Evolutionary conservation across 2,888 invertebrate species (phyloP).

Genomic region (Chymomyza caudatula): DNA sequence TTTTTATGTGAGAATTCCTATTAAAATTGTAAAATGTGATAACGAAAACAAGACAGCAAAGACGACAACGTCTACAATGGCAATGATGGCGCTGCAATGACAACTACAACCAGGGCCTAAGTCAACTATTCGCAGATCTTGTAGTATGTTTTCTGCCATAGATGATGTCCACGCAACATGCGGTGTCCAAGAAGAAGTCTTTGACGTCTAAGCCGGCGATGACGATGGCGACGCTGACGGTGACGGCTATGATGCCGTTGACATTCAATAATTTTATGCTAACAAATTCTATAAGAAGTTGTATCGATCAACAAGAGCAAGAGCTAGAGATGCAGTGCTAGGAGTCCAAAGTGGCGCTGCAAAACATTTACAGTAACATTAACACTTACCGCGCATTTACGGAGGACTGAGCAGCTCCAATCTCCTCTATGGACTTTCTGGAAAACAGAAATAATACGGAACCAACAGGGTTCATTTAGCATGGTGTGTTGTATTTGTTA

Average conservation of each 20-base stretch:
- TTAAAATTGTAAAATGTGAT: slow-evolving; percentile 74
- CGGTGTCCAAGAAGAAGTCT: slow-evolving; percentile 29
- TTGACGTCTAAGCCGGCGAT: slow-evolving; percentile 61
- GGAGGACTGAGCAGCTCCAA: slow-evolving; percentile 87
- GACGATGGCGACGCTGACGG: slow-evolving; percentile 40
- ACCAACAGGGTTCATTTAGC: slow-evolving; percentile 35
- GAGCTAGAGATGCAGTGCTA: slow-evolving; percentile 1
- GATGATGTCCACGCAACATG: slow-evolving; percentile 43
- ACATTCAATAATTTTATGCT: slow-evolving; percentile 77
- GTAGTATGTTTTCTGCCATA: slow-evolving; percentile 34
- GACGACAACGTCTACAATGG: slow-evolving; percentile 22
- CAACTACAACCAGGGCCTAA: slow-evolving; percentile 17
- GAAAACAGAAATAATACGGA: slow-evolving; percentile 80
- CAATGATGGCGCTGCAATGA: slow-evolving; percentile 13
- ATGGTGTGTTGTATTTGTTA: slow-evolving; percentile 64
- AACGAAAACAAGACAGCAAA: slow-evolving; percentile 65
- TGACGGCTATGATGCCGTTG: slow-evolving; percentile 45
- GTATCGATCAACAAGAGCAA: not conserved
- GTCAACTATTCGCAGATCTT: slow-evolving; percentile 4
- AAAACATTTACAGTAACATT: slow-evolving; percentile 70
- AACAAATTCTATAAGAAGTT: slow-evolving; percentile 68
- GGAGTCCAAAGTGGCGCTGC: slow-evolving; percentile 17
- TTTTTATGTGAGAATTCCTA: slow-evolving; percentile 76
- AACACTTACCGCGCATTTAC: slow-evolving; percentile 92
- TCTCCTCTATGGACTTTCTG: slow-evolving; percentile 92